A percentile compares a stretch with the other conserved stretches of the same genome.
phyloP scores from a whole-genome alignment of 2,888 invertebrate genomes.

The Pristionchus maxplancki region DNA sequence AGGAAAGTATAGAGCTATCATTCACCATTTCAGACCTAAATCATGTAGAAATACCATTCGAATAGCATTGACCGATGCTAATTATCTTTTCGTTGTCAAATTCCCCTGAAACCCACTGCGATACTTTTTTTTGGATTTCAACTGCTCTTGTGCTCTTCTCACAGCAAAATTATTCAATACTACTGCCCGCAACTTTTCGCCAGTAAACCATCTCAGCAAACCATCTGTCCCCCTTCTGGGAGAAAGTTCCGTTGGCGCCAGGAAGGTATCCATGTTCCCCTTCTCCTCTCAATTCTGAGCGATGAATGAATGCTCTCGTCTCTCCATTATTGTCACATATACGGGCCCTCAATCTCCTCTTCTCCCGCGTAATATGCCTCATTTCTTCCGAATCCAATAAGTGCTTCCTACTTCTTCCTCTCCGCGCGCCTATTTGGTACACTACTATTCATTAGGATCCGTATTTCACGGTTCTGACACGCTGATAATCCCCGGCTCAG shows the following conservation, averaged over 20 bases:
- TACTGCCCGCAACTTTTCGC: too few species aligned
- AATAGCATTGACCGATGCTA: too few species aligned
- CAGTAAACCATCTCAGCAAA: too few species aligned
- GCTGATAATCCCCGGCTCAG: neutral
- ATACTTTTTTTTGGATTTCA: too few species aligned
- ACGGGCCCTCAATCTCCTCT: slow-evolving; percentile 37
- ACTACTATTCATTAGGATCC: neutral
- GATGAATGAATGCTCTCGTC: slow-evolving; percentile 6
- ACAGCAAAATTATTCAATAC: too few species aligned
- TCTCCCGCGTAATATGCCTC: slow-evolving; percentile 12
- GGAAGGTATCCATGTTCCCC: neutral
- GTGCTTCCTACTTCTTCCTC: slow-evolving; percentile 2
- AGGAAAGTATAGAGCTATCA: too few species aligned
- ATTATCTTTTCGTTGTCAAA: too few species aligned
- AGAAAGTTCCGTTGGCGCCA: neutral
- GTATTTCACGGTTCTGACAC: neutral
- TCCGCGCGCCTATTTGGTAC: neutral
- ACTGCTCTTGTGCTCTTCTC: too few species aligned
- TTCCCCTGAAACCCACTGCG: too few species aligned
- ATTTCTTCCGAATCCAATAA: slow-evolving; percentile 47
- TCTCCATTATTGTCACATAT: slow-evolving; percentile 28
- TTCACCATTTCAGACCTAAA: too few species aligned
- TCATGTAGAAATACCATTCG: too few species aligned
- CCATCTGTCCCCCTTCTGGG: neutral
- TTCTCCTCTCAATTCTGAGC: neutral